phyloP scores from a whole-genome alignment of 2,797 vertebrate species.

The Carcharodon carcharias region DNA sequence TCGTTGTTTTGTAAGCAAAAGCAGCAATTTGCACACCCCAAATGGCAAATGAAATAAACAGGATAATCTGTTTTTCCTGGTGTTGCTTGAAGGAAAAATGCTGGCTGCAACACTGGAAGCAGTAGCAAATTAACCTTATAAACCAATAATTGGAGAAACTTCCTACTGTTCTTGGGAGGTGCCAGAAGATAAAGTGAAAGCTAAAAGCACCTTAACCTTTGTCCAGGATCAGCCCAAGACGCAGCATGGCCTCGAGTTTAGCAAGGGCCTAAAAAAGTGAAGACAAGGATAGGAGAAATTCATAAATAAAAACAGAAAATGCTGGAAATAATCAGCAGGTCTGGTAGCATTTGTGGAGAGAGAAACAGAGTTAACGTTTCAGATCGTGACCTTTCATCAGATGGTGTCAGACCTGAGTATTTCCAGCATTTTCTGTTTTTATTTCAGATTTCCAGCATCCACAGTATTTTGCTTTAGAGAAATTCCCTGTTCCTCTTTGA shows the following conservation, averaged over 20 bases:
- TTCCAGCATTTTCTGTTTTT: too few species aligned
- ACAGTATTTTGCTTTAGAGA: too few species aligned
- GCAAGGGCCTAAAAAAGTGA: conserved; percentile 58
- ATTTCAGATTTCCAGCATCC: too few species aligned
- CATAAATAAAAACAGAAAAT: too few species aligned
- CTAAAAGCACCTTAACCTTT: conserved; percentile 51
- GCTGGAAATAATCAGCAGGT: too few species aligned
- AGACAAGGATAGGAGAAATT: conserved; percentile 79
- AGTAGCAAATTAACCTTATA: conserved; percentile 83
- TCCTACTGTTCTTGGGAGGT: conserved; percentile 92
- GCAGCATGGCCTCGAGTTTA: conserved; percentile 37
- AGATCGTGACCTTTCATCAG: too few species aligned
- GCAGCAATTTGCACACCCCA: background rate
- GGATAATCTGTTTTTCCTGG: background rate
- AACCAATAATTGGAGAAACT: conserved; percentile 83
- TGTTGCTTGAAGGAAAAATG: background rate
- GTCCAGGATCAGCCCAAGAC: conserved; percentile 40
- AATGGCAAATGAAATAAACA: background rate
- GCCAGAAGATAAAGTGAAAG: conserved; percentile 70
- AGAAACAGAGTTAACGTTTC: too few species aligned
- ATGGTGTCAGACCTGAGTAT: too few species aligned
- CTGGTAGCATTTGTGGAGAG: too few species aligned
- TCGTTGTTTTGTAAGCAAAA: background rate
- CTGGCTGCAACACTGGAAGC: background rate
- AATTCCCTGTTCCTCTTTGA: background rate